Percentiles rank a stretch among this genome's conserved stretches.
phyloP scores from a whole-genome alignment of 2,113 vertebrate genomes.

The Campylomormyrus numenius region DNA sequence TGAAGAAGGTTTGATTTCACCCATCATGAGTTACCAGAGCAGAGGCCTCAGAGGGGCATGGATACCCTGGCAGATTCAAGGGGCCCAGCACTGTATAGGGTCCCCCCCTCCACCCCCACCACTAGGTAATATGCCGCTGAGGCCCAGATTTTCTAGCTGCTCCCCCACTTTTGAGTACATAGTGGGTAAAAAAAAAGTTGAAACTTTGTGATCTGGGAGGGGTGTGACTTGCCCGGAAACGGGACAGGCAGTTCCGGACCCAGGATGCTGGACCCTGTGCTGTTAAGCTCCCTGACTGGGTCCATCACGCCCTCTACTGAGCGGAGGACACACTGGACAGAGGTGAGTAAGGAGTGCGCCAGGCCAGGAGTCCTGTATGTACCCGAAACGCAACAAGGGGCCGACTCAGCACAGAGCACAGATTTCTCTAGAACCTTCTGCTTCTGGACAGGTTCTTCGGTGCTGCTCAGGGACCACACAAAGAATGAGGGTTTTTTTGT shows the following conservation, averaged over 20 bases:
- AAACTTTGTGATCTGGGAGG: background rate
- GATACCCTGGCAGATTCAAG: background rate
- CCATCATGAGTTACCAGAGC: background rate
- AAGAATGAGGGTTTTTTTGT: constrained; percentile 61
- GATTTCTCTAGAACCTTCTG: constrained; percentile 32
- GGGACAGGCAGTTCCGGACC: background rate
- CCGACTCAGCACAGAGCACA: constrained; percentile 28
- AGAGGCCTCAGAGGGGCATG: background rate
- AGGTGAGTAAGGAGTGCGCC: background rate
- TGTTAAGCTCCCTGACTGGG: background rate
- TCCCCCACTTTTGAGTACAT: background rate
- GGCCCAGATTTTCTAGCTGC: background rate
- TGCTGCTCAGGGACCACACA: constrained; percentile 57
- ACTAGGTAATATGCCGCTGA: background rate
- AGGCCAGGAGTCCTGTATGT: constrained; percentile 17
- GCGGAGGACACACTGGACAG: background rate
- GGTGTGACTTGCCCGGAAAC: background rate
- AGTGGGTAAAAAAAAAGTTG: background rate
- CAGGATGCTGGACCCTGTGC: background rate
- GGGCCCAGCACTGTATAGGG: background rate
- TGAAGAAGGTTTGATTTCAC: background rate
- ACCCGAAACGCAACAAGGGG: constrained; percentile 13
- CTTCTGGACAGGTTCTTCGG: constrained; percentile 54
- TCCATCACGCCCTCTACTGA: background rate
- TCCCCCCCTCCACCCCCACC: background rate